A percentile compares a stretch with the other conserved stretches of the same genome.
These are phyloP conservation scores for Enteromius radiatus DNA, from an alignment of 2,797 vertebrate species.

Conservation along the genomic window DNA sequence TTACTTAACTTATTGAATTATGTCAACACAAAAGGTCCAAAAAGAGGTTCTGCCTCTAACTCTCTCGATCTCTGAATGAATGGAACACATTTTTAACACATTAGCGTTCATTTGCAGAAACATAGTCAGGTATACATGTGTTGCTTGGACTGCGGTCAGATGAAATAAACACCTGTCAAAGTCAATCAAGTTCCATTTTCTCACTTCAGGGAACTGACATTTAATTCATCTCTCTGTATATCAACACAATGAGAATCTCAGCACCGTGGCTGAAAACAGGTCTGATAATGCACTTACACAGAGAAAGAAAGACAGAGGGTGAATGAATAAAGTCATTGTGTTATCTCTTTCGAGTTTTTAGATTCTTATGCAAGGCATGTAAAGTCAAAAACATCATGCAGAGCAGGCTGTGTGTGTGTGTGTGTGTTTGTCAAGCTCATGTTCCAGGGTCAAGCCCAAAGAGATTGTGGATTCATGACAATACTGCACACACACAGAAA, in stretches of 20 bases:
- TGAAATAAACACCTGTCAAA: conserved; percentile 30
- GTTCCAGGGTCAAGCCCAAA: conserved; percentile 1
- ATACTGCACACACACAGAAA: background rate
- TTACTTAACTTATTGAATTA: conserved; percentile 7
- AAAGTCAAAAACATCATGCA: background rate
- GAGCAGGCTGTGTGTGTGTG: background rate
- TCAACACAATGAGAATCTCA: conserved; percentile 16
- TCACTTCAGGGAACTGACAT: conserved; percentile 27
- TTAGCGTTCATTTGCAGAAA: conserved; percentile 4
- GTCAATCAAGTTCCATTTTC: conserved; percentile 29
- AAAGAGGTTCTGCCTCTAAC: background rate
- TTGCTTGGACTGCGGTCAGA: background rate
- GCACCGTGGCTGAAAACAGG: background rate
- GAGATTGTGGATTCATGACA: background rate
- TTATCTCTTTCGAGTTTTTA: background rate
- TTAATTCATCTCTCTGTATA: conserved; percentile 27
- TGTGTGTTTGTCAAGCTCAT: background rate
- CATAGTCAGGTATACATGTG: conserved; percentile 3
- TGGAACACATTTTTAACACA: conserved; percentile 1
- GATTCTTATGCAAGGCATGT: conserved; percentile 18
- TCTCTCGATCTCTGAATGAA: background rate
- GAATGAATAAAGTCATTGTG: conserved; percentile 13
- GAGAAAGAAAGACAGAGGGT: background rate
- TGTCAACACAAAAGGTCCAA: background rate
- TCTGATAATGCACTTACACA: background rate